Base-by-base conservation (phyloP, 2,888 invertebrate species). In the Andrena bicolor region DNA sequence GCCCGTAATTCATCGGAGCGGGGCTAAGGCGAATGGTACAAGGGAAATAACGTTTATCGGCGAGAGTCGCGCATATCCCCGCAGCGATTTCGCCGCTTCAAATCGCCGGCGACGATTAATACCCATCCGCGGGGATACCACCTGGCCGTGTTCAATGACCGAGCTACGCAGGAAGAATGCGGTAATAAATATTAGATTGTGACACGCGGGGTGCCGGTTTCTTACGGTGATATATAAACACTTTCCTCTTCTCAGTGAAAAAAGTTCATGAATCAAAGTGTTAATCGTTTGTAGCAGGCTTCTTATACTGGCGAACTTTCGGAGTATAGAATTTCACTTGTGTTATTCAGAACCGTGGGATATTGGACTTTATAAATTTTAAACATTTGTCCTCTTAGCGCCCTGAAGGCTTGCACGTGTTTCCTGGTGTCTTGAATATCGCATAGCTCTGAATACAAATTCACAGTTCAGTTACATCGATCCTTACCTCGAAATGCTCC, bases 111-210 rank as follows among this genome's bases (percentile, higher is more conserved):
- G 56, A 66, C 85, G 82, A 87, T 89, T 88, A 87, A 88, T 86
- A 88, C 70, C 83, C 85, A 79, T 85, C 80, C 76, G 51, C 49
- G 68, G 74, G 64, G 74, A 30, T 61, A 73, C 70, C 80, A 82
- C 69, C 86, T 85, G 80, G 85, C 32, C 64, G 8, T 74, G 63
- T 58, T 51, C 78, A 84, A 84, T 74, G 77, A 69, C 74, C 64
- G 28, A 32, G 73, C 69, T 73, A 60, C 74, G 69, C 71, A 75
- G 56, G 49, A 82, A 81, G 82, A 56, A 76, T 78, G 88, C 86
- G 89, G 90, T 91, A 88, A 92, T 92, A 91, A 92, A 91, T 92
- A 91, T 90, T 32, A 30, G 6, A 51, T 23, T 30, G 32, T 16
- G 68, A 56, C 28, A 68, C 32, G 53, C 5, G 8, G 30, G 20